Base-by-base conservation (phyloP, 2,888 invertebrate species). In the Agonopterix heracliana region DNA sequence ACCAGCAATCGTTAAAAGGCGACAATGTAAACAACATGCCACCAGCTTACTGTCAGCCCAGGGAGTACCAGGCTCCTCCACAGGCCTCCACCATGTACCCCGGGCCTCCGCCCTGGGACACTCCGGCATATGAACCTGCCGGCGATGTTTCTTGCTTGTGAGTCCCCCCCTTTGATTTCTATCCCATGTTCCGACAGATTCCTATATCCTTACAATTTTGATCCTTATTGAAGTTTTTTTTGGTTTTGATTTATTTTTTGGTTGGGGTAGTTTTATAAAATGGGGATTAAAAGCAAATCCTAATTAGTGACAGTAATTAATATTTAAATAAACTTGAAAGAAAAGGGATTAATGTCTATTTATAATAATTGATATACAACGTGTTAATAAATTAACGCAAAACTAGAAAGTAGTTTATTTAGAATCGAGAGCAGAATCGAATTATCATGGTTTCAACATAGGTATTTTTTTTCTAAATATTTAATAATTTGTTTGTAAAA, bases 1-100 rank as follows among this genome's bases (percentile, higher is more conserved):
- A 65, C 63, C 84, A 78, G 66, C 81, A 78, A 63, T 77, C 80
- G 69, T 71, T 78, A 68, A 81, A 81, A 71, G 84, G 88, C 80
- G 88, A 88, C 88, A 88, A 88, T 88, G 88, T 88, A 88, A 88
- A 88, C 88, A 87, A 87, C 84, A 78, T 78, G 78, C 76, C 75
- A 65, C 81, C 72, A 74, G 64, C 69, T 66, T 85, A 82, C 78
- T 75, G 77, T 66, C 78, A 72, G 68, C 74, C 81, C 55, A 66
- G 80, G 71, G 84, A 85, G 56, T 86, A 78, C 79, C 81, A 76
- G 71, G 66, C 68, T 51, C 67, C 73, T 56, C 73, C 76, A 52
- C 64, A 70, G 41, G 65, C 75, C 56, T 66, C 75, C 54, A 49
- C 66, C 57, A 71, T 74, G 77, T 84, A 82, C 71, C 75, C 73